Evolutionary conservation across 2,888 invertebrate species (phyloP).

Genomic region (Himalopsyche kuldschensis): DNA sequence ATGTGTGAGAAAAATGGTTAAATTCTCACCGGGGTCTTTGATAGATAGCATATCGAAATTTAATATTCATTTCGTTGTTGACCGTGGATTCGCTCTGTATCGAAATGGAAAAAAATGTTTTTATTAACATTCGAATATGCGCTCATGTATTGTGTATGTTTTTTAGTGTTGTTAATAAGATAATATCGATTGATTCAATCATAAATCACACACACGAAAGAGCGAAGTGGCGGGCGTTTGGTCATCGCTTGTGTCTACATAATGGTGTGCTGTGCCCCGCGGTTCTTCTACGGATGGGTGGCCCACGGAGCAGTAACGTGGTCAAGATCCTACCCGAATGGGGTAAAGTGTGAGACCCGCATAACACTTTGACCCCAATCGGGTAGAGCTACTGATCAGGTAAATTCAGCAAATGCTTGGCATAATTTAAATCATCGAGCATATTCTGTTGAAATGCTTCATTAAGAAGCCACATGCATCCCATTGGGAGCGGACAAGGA

Average conservation of each 20-base stretch:
- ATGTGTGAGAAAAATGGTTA: too few species aligned
- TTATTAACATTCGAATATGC: background rate
- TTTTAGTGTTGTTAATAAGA: background rate
- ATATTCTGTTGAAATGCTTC: too few species aligned
- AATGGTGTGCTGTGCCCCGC: background rate
- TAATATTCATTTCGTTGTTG: too few species aligned
- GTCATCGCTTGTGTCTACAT: background rate
- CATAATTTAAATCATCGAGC: too few species aligned
- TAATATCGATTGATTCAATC: background rate
- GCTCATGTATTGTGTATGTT: background rate
- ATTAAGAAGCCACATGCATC: too few species aligned
- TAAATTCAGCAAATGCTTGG: too few species aligned
- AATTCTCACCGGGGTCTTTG: too few species aligned
- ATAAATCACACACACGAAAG: background rate
- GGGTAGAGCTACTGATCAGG: too few species aligned
- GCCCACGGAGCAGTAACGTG: background rate
- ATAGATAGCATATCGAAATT: too few species aligned
- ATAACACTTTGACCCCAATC: too few species aligned
- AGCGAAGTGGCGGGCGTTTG: background rate
- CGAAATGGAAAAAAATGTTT: background rate
- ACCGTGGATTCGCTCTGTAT: background rate
- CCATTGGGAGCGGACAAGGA: too few species aligned
- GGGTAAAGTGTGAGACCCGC: too few species aligned
- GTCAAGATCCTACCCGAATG: background rate
- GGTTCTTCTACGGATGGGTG: background rate